Percentiles rank a stretch among this genome's conserved stretches.
These are phyloP conservation scores for Papilio xuthus DNA, from an alignment of 1,140 invertebrate species.

Conservation along the genomic window DNA sequence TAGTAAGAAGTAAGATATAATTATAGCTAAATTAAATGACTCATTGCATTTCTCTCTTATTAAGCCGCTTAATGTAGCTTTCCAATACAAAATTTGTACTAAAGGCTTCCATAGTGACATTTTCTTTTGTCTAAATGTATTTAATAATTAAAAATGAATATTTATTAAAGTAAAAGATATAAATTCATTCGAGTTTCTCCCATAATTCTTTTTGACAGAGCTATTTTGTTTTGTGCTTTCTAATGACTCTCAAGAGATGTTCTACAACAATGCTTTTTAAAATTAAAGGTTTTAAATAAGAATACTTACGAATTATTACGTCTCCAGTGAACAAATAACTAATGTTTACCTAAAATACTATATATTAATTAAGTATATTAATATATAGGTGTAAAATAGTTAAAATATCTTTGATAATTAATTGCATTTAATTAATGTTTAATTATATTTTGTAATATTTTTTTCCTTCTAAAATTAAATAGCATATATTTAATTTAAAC, in stretches of 20 bases:
- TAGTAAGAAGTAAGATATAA: too few species aligned
- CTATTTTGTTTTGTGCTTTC: not conserved
- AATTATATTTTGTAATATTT: too few species aligned
- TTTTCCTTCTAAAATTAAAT: too few species aligned
- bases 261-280: not conserved
- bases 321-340: not conserved
- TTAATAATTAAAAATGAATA: not conserved
- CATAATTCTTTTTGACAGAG: conserved; percentile 18
- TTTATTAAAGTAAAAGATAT: not conserved
- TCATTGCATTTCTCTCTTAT: too few species aligned
- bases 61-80: not conserved
- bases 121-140: not conserved
- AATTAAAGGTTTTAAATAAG: not conserved
- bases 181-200: not conserved
- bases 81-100: not conserved
- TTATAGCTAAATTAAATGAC: too few species aligned
- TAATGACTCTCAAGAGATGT: conserved; percentile 8
- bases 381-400: too few species aligned
- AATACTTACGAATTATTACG: not conserved
- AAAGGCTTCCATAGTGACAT: not conserved
- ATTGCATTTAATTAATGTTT: too few species aligned
- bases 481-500: not conserved
- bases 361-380: too few species aligned
- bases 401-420: too few species aligned
- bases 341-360: not conserved